phyloP scores from a whole-genome alignment of 2,797 vertebrate genomes.

The Pterois miles region DNA sequence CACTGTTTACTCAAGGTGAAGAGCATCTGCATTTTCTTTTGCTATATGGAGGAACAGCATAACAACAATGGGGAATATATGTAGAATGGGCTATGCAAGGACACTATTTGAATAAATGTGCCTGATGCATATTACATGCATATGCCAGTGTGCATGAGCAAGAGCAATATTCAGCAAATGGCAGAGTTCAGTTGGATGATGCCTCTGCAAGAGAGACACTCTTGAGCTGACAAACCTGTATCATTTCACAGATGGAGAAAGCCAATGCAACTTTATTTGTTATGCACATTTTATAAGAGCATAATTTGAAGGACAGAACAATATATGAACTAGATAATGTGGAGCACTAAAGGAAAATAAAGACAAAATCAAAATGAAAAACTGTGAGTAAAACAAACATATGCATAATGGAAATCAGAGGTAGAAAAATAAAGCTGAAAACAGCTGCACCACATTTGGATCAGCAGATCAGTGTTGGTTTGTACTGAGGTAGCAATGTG shows the following conservation, averaged over 20 bases:
- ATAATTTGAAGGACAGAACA: no score
- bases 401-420: neutral
- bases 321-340: no score
- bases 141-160: neutral
- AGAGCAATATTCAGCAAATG: neutral
- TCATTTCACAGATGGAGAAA: no score
- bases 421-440: neutral
- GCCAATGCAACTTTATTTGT: no score
- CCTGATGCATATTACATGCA: neutral
- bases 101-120: neutral
- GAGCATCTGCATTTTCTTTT: neutral
- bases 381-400: neutral
- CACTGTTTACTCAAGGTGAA: neutral
- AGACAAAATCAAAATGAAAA: neutral
- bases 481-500: neutral
- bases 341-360: neutral
- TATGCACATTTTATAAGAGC: no score
- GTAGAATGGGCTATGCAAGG: neutral
- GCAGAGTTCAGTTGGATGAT: neutral
- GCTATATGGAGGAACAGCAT: neutral
- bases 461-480: neutral
- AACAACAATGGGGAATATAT: neutral
- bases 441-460: neutral
- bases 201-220: neutral
- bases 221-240: neutral